Base-by-base conservation (phyloP, 2,113 vertebrate genomes). In the Guaruba guarouba region DNA sequence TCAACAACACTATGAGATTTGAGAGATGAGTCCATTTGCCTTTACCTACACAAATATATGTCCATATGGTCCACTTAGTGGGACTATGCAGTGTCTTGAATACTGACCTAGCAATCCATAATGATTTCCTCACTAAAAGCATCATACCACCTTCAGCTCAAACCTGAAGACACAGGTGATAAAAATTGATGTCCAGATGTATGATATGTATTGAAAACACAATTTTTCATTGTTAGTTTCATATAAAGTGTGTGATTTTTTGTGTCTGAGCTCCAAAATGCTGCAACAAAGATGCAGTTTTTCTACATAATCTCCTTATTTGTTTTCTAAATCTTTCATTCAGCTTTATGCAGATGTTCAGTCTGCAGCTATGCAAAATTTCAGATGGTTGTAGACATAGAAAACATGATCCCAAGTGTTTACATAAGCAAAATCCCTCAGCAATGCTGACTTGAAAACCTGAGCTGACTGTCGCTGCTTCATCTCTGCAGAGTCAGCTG, bases 261-360 rank as follows among this genome's bases (percentile, higher is more conserved):
- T 95, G 78, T 86, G 86, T 96, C 93, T 92, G 89, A 84, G 91
- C 49, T 80, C 84, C 4, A 2, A 95, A 97, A 84, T n/a, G 49
- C 70, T 66, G 48, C 88, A 92, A 96, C 51, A 74, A 86, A 95
- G 66, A 95, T 24, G 27, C 71, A 41, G 59, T 90, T 90, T 94
- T 90, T 84, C 93, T 44, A 79, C 92, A 90, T 83, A 95, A 96
- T 97, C 90, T 95, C 81, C 93, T 62, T 91, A 68, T 89, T 95
- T 95, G 90, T 92, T 91, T 91, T 71, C 86, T 66, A 77, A 94
- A 76, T 75, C 64, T 88, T 94, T 93, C 74, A 86, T 94, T 87
- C 75, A 78, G 84, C 90, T 92, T 94, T 87, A 91, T 94, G 93
- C 91, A 97, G 92, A 94, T 96, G 87, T 96, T 96, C 92, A 84